Conservation (phyloP, 2,797 vertebrate species). For the Silurus aristotelis region DNA sequence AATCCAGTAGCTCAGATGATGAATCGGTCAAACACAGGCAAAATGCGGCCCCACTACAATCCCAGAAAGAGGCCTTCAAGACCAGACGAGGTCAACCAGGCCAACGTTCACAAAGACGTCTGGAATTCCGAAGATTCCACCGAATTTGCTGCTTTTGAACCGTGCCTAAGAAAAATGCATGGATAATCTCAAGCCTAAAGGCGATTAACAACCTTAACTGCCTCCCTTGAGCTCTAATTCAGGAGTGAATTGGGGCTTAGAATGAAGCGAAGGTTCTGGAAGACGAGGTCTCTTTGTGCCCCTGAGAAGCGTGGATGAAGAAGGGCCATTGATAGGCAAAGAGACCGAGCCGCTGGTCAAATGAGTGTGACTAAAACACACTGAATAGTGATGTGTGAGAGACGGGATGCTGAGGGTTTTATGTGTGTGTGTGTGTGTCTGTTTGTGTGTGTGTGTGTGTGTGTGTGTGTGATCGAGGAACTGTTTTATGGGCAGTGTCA, state of each 20-base stretch:
- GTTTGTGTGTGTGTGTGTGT: too few relatives aligned
- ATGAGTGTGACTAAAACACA: conserved; percentile 25
- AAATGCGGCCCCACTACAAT: neutral
- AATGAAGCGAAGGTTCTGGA: conserved; percentile 1
- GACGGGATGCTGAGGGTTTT: neutral
- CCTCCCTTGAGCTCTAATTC: conserved; percentile 33
- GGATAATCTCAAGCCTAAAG: conserved; percentile 54
- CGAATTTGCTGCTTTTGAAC: conserved; percentile 35
- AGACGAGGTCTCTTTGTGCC: conserved; percentile 44
- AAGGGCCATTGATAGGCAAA: conserved; percentile 43
- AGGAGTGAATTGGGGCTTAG: conserved; percentile 36
- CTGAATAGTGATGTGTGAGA: conserved; percentile 17
- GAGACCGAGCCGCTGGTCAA: conserved; percentile 25
- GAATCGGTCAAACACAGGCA: neutral
- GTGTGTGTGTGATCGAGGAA: neutral
- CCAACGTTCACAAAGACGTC: conserved; percentile 32
- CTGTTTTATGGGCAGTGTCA: conserved; percentile 29
- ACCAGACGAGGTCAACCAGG: conserved; percentile 16
- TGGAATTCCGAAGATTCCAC: conserved; percentile 47
- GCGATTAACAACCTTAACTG: conserved; percentile 53
- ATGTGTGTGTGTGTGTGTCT: too few relatives aligned
- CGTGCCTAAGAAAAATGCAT: conserved; percentile 45
- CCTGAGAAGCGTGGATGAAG: conserved; percentile 32
- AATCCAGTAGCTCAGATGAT: conserved; percentile 12
- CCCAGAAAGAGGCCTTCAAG: conserved; percentile 16